These are phyloP conservation scores for Drosophila triauraria DNA, from an alignment of 1,140 invertebrate genomes.

Conservation along the genomic window DNA sequence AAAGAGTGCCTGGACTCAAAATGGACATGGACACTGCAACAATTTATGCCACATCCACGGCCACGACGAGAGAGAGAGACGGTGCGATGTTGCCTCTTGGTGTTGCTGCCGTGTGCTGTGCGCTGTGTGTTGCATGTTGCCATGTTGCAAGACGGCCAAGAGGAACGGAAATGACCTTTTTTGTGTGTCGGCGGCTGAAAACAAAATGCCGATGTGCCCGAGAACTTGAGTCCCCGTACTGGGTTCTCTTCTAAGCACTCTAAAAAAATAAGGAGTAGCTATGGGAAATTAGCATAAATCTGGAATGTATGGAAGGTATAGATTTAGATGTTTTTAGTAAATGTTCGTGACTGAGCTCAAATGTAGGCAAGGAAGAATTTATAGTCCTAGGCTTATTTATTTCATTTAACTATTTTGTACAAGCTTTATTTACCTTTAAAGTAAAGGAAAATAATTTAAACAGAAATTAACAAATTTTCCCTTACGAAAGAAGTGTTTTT, in stretches of 20 bases:
- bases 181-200: slow-evolving; percentile 58
- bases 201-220: slow-evolving; percentile 74
- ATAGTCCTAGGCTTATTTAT: too few species aligned
- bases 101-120: slow-evolving; percentile 19
- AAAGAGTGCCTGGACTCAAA: slow-evolving; percentile 83
- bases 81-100: slow-evolving; percentile 22
- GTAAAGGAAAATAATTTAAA: too few species aligned
- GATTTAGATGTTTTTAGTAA: too few species aligned
- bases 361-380: too few species aligned
- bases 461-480: too few species aligned
- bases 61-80: slow-evolving; percentile 15
- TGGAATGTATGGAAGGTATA: too few species aligned
- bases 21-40: slow-evolving; percentile 80
- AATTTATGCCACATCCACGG: slow-evolving; percentile 73
- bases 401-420: too few species aligned
- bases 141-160: slow-evolving; percentile 43
- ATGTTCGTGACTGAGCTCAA: too few species aligned
- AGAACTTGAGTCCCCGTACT: slow-evolving; percentile 25
- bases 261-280: slow-evolving; percentile 1
- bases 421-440: too few species aligned
- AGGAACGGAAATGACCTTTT: slow-evolving; percentile 80
- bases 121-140: slow-evolving; percentile 44
- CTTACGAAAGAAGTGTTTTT: too few species aligned
- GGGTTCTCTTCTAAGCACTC: slow-evolving; percentile 32
- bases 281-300: neutral